Evolutionary conservation across 92 coral and sea anemone species (phyloP).

Genomic region (Metridium senile): DNA sequence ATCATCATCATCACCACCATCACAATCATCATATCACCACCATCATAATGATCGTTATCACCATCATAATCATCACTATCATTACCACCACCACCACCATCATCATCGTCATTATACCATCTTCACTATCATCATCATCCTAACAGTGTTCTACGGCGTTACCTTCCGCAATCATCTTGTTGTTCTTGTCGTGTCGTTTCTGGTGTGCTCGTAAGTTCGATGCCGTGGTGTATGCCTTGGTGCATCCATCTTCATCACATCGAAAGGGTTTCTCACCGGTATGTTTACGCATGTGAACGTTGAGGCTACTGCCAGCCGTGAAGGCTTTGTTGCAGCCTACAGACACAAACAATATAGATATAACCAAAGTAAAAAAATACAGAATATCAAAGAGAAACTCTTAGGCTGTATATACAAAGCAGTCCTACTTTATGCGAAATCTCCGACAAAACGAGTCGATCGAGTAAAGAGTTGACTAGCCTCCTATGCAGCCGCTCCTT

Average conservation of each 20-base stretch:
- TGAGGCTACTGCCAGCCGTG: conserved; percentile 96
- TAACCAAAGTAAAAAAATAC: neutral
- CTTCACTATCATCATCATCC: neutral
- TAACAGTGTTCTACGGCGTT: neutral
- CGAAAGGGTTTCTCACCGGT: conserved; percentile 94
- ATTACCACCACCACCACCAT: neutral
- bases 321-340: conserved; percentile 88
- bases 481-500: too few species aligned
- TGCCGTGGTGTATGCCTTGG: conserved; percentile 93
- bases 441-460: too few species aligned
- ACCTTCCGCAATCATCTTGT: neutral
- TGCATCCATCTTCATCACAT: conserved; percentile 86
- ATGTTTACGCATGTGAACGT: conserved; percentile 94
- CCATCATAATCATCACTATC: neutral
- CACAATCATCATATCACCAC: neutral
- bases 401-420: too few species aligned
- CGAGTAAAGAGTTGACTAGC: too few species aligned
- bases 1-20: neutral
- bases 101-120: neutral
- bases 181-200: conserved; percentile 74
- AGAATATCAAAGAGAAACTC: too few species aligned
- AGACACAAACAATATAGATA: neutral
- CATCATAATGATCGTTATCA: neutral
- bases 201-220: conserved; percentile 95
- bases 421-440: too few species aligned